Base-by-base conservation (phyloP, 2,797 vertebrate genomes). In the Lithobates sylvaticus region DNA sequence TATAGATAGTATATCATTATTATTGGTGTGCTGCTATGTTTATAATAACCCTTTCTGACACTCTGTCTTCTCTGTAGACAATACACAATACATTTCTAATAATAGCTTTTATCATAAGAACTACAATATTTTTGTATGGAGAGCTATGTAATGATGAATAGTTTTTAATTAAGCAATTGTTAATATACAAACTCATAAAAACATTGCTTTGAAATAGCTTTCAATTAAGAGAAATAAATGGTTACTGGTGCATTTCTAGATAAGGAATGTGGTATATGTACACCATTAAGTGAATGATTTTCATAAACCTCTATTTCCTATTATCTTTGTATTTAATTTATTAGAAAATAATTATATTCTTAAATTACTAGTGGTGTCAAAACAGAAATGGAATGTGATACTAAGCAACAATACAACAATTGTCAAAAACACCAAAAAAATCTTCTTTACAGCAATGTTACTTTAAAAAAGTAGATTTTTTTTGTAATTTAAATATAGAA, bases 101-200 rank as follows among this genome's bases (percentile, higher is more conserved):
- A 83, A 78, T 87, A 83, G 85, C 65, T 76, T 29, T 27, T 68
- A 73, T 79, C 10, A 69, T 36, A 87, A 87, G 58, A 78, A 27
- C 16, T 73, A 50, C 92, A 91, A 91, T 94, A 93, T 89, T 91
- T 94, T 90, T 86, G 83, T 90, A 89, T 92, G 92, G 92, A 93
- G 91, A 92, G 89, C 89, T 91, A 77, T 92, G 93, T 93, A 93
- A 93, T 94, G 94, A 95, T 95, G 90, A 93, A 95, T 95, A n/a
- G 93, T 91, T 93, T 95, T 95, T 95, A 95, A 95, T 95, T 92
- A 93, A 92, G 86, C 91, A 87, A 89, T 89, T 91, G 91, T 91
- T 92, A 94, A 94, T 94, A 92, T 84, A 90, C 90, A 90, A 90
- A 93, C 93, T 93, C 94, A 95, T 94, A 95, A 95, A 95, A 94